Evolutionary conservation across 2,113 vertebrate genomes (phyloP).

Genomic region (Ailuropoda melanoleuca): DNA sequence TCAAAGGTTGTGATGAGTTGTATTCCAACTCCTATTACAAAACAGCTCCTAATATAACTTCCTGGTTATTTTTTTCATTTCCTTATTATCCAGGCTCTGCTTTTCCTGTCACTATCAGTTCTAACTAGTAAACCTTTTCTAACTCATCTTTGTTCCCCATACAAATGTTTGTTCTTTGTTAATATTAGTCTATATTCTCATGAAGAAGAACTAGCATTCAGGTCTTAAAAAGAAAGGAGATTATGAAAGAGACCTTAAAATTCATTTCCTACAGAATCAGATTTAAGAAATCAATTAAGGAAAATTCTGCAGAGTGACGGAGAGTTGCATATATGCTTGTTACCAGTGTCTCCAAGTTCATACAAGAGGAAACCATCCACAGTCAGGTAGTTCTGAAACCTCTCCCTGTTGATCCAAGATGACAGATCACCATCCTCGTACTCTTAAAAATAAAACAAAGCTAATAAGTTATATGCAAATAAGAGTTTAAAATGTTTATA

Average conservation of each 20-base stretch:
- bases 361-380: conserved; percentile 96
- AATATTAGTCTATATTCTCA: background rate
- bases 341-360: conserved; percentile 98
- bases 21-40: background rate
- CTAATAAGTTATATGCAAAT: background rate
- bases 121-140: background rate
- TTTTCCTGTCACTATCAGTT: background rate
- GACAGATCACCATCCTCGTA: conserved; percentile 95
- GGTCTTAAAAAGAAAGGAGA: background rate
- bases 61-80: background rate
- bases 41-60: background rate
- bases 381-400: conserved; percentile 94
- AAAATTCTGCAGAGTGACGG: background rate
- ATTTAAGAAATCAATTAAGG: background rate
- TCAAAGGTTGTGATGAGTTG: background rate
- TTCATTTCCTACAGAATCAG: background rate
- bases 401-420: conserved; percentile 95
- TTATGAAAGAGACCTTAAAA: background rate
- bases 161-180: background rate
- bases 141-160: background rate
- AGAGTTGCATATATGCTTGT: background rate
- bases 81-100: background rate
- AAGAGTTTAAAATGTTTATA: background rate
- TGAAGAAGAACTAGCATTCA: background rate
- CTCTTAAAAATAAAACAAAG: conserved; percentile 82